These are phyloP conservation scores for Stenodema calcarata DNA, from an alignment of 2,888 invertebrate genomes.

Conservation along the genomic window DNA sequence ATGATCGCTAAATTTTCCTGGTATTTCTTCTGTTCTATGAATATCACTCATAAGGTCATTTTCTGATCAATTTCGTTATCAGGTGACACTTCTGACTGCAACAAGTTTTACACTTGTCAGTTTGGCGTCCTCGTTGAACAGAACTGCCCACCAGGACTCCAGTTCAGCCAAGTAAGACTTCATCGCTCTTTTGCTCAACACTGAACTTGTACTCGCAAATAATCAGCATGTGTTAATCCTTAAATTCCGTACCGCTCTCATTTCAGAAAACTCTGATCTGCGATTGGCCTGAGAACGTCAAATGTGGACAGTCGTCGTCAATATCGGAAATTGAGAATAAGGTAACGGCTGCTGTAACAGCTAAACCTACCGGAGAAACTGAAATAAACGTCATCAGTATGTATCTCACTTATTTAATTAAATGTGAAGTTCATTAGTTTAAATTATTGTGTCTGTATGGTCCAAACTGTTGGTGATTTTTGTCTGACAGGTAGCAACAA, in stretches of 20 bases:
- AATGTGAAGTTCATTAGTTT: too few relatives aligned
- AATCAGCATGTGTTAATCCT: too few relatives aligned
- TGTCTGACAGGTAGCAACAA: not conserved
- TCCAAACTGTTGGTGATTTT: not conserved
- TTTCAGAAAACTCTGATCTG: slow-evolving; percentile 67
- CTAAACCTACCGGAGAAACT: not conserved
- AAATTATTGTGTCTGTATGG: too few relatives aligned
- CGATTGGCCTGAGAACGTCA: slow-evolving; percentile 79
- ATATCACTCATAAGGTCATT: too few relatives aligned
- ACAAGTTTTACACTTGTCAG: slow-evolving; percentile 81
- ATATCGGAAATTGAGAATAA: not conserved
- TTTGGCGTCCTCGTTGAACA: slow-evolving; percentile 74
- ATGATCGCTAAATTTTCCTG: not conserved
- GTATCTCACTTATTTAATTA: not conserved
- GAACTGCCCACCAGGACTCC: slow-evolving; percentile 75
- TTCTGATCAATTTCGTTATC: not conserved
- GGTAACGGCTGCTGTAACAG: not conserved
- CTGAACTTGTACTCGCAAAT: too few relatives aligned
- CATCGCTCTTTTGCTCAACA: too few relatives aligned
- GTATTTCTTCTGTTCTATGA: not conserved
- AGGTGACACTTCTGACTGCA: slow-evolving; percentile 67
- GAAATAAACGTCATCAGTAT: not conserved
- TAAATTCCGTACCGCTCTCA: too few relatives aligned
- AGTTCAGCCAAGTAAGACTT: slow-evolving; percentile 71
- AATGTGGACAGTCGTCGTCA: slow-evolving; percentile 63